A percentile compares a stretch with the other conserved stretches of the same genome.
phyloP scores from a whole-genome alignment of 2,888 invertebrate species.

The Epistrophella euchroma region DNA sequence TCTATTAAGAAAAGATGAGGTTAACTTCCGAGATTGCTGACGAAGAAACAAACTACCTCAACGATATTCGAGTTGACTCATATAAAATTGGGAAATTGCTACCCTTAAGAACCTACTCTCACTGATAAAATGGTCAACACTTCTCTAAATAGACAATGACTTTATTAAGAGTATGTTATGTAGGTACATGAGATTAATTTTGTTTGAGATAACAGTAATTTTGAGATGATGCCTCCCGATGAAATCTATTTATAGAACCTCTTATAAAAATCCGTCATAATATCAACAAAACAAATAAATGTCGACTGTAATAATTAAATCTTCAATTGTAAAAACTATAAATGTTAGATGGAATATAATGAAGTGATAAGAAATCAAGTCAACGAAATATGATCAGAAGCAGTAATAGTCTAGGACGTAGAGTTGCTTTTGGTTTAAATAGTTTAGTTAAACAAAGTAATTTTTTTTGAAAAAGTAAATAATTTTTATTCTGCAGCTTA shows the following conservation, averaged over 20 bases:
- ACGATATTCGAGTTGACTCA: constrained; percentile 13
- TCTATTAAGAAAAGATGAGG: background rate
- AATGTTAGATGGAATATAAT: background rate
- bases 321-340: background rate
- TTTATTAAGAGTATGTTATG: constrained; percentile 6
- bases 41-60: constrained; percentile 8
- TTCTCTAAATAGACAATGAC: background rate
- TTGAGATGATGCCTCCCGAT: background rate
- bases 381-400: constrained; percentile 10
- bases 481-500: too few relatives aligned
- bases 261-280: background rate
- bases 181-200: constrained; percentile 1
- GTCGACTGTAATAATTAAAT: background rate
- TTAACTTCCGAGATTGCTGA: constrained; percentile 1
- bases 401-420: background rate
- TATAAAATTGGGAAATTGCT: background rate
- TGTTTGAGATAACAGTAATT: background rate
- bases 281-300: background rate
- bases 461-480: too few relatives aligned
- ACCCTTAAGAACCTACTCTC: background rate
- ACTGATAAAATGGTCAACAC: constrained; percentile 21
- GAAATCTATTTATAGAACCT: constrained; percentile 5
- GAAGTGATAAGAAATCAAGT: constrained; percentile 6
- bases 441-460: background rate
- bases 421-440: background rate